Evolutionary conservation across 2,113 vertebrate species (phyloP), one percentile per base, ranked within the genome.

Genomic region (Ariopsis seemanni): DNA sequence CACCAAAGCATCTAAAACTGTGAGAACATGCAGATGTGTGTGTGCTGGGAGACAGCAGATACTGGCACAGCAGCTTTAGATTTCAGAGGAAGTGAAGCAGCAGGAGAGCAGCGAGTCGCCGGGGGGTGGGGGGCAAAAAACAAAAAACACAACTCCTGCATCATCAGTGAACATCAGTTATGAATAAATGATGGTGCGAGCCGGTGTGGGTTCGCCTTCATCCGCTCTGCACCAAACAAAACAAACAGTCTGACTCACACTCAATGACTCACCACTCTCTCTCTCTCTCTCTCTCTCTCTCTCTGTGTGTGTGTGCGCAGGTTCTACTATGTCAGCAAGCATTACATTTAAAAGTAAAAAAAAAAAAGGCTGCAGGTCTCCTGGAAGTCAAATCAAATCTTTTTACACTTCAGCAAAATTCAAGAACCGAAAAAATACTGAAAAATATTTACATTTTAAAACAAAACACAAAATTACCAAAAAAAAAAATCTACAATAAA

Each of bases 181-280:
- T 85, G 84, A 85, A 86, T 81, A 86, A 86, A 57, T 67, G 85
- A 65, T 78, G 58, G 42, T 65, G 50, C 67, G 58, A 65, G 62
- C 18, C 52, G 50, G 62, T 57, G 63, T 34, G 60, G 42, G 34
- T 78, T 53, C 48, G 52, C 58, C 60, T 50, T 60, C n/a, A 77
- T 67, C 63, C 58, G 20, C 34, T 67, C 72, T 48, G 27, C 34
- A 22, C 72, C 72, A 75, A 4, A 42, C 20, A 11, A 25, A 25
- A 25, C 72, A 10, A 12, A 14, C 53, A 15, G 34, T 20, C 17
- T 20, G 17, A 74, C 15, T 48, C 74, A 77, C 50, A 72, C 34
- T 7, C 17, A 3, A 25, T 78, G 75, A 52, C 75, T 78, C 48
- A 78, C 67, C 34, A 9, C 34, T 42, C 69, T 42, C 65, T 30